Evolutionary conservation across 2,888 invertebrate genomes (phyloP), one percentile per base, ranked within the genome.

Genomic region (Congeria kusceri): DNA sequence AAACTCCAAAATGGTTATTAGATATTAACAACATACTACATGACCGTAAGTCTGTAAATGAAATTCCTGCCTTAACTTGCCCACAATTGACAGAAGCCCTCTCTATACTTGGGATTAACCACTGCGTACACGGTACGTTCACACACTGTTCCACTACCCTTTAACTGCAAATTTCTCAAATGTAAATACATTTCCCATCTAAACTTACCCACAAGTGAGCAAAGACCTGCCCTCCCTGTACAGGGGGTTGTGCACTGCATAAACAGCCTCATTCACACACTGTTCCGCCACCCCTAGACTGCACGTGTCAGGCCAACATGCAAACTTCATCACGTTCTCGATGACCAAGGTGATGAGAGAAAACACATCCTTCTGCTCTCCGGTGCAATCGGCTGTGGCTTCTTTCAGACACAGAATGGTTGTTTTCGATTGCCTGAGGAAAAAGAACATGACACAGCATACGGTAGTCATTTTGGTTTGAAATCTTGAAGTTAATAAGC

Each of bases 201-300:
- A 7, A 11, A 39, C 39, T 39, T 44, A 83, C 83, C 77, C 62
- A 68, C 80, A 83, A 13, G 62, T 46, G 0, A 76, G 5, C 18
- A 44, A n/a, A 11, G 75, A 69, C 5, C 71, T 67, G 7, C 65
- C 64, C 4, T 80, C 75, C 53, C 66, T 68, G 49, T 77, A 77
- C 15, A 83, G 23, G 4, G 70, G 74, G 2, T 23, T 25, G 32
- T 18, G 39, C 7, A 72, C 46, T 11, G 56, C 29, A 25, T 15
- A 23, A 7, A 67, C 61, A 0, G 68, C 80, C 25, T 83, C 75
- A 3, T 28, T 25, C 2, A 83, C 65, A 39, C 80, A 80, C 44
- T 53, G 49, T 58, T 83, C 83, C 15, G 80, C 83, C 65, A 80
- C 69, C 0, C 66, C 80, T 0, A 83, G 77, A 28, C 75, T 80